Evolutionary conservation across 2,113 vertebrate species (phyloP).

Genomic region (Paracanthobrama guichenoti): DNA sequence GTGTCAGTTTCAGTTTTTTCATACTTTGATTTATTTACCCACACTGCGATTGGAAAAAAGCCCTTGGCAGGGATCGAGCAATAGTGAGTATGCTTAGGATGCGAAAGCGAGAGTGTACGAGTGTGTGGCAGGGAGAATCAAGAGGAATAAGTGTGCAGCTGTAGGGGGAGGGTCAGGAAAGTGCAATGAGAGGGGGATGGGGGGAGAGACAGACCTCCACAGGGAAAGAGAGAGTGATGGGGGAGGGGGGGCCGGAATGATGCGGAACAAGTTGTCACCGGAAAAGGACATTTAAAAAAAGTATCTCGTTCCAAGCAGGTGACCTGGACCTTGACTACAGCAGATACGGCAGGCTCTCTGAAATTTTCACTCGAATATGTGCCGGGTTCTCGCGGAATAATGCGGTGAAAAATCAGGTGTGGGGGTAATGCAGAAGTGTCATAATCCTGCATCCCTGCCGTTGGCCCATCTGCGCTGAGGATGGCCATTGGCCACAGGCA

Average conservation of each 20-base stretch:
- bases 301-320: neutral
- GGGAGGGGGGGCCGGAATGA: slow-evolving; percentile 50
- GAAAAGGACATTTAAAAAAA: slow-evolving; percentile 11
- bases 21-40: slow-evolving; percentile 57
- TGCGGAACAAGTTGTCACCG: slow-evolving; percentile 26
- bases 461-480: slow-evolving; percentile 32
- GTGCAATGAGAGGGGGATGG: slow-evolving; percentile 31
- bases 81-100: slow-evolving; percentile 31
- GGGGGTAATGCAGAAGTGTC: slow-evolving; percentile 8
- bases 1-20: slow-evolving; percentile 43
- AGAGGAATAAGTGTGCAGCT: slow-evolving; percentile 44
- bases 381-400: neutral
- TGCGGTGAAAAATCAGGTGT: slow-evolving; percentile 26
- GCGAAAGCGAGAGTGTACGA: slow-evolving; percentile 22
- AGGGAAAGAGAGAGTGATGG: slow-evolving; percentile 39
- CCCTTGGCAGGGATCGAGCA: slow-evolving; percentile 38
- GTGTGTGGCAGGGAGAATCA: slow-evolving; percentile 30
- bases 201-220: slow-evolving; percentile 26
- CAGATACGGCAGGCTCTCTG: neutral
- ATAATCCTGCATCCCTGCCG: slow-evolving; percentile 35
- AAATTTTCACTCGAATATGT: neutral
- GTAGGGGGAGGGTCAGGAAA: slow-evolving; percentile 38
- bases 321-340: neutral
- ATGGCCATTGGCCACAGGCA: slow-evolving; percentile 26
- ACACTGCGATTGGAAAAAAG: slow-evolving; percentile 34